Evolutionary conservation across 2,113 vertebrate species (phyloP).

Genomic region (Cynoglossus semilaevis): DNA sequence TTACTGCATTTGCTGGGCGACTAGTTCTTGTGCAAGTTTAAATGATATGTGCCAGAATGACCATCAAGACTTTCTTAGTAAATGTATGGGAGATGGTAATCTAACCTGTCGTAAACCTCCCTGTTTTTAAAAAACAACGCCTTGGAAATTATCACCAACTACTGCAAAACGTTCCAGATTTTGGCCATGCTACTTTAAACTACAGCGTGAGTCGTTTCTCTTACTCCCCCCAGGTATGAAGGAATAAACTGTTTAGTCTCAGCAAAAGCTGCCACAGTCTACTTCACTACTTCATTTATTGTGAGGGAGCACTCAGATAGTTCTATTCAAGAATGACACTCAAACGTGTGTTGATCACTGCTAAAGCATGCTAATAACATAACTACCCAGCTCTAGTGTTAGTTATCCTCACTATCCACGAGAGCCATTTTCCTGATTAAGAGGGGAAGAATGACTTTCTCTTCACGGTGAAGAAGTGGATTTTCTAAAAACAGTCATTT

Average conservation of each 20-base stretch:
- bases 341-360: slow-evolving; percentile 43
- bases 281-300: slow-evolving; percentile 36
- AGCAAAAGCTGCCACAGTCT: slow-evolving; percentile 22
- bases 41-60: too few species aligned
- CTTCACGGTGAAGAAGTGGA: slow-evolving; percentile 69
- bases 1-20: too few species aligned
- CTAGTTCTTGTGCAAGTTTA: too few species aligned
- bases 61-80: too few species aligned
- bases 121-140: too few species aligned
- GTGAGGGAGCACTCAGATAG: slow-evolving; percentile 35
- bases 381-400: slow-evolving; percentile 53
- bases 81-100: too few species aligned
- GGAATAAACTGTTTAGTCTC: slow-evolving; percentile 41
- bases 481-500: slow-evolving; percentile 68
- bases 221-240: slow-evolving; percentile 11
- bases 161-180: too few species aligned
- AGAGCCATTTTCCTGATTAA: slow-evolving; percentile 42
- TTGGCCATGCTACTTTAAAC: too few species aligned
- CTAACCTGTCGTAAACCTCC: too few species aligned
- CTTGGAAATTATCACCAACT: too few species aligned
- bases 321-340: slow-evolving; percentile 47
- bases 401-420: slow-evolving; percentile 49
- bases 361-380: slow-evolving; percentile 39
- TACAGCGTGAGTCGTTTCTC: too few species aligned
- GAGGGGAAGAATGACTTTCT: slow-evolving; percentile 34